Evolutionary conservation across 2,113 vertebrate genomes (phyloP).

Genomic region (Tupaia tana): DNA sequence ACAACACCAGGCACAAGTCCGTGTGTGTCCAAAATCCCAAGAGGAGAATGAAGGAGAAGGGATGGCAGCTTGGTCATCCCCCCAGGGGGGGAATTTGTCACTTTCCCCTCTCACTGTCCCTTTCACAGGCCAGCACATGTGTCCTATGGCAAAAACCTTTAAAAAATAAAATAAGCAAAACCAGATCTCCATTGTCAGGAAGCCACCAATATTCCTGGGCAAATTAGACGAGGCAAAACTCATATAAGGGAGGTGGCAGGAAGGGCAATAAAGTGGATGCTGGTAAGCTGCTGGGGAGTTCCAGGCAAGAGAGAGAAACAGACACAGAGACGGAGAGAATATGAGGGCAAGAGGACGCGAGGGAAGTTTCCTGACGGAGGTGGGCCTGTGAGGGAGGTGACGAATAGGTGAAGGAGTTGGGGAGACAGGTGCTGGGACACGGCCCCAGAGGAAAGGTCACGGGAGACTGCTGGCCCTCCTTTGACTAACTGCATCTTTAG

Average conservation of each 20-base stretch:
- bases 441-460: not conserved
- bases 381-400: not conserved
- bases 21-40: no score
- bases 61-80: no score
- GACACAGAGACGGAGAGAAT: not conserved
- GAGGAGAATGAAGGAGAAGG: no score
- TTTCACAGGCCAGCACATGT: no score
- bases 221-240: conserved; percentile 3
- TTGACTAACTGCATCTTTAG: not conserved
- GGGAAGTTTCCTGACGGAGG: not conserved
- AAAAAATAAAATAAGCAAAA: not conserved
- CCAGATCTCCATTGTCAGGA: not conserved
- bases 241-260: not conserved
- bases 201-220: not conserved
- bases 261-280: not conserved
- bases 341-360: not conserved
- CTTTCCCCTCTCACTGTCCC: no score
- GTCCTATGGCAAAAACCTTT: no score
- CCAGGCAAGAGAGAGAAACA: not conserved
- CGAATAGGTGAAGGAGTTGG: not conserved
- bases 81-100: no score
- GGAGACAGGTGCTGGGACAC: not conserved
- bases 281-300: not conserved
- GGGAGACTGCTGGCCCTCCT: not conserved
- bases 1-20: no score